Evolutionary conservation across 2,888 invertebrate genomes (phyloP), one percentile per base, ranked within the genome.

Genomic region (Eupithecia abbreviata): DNA sequence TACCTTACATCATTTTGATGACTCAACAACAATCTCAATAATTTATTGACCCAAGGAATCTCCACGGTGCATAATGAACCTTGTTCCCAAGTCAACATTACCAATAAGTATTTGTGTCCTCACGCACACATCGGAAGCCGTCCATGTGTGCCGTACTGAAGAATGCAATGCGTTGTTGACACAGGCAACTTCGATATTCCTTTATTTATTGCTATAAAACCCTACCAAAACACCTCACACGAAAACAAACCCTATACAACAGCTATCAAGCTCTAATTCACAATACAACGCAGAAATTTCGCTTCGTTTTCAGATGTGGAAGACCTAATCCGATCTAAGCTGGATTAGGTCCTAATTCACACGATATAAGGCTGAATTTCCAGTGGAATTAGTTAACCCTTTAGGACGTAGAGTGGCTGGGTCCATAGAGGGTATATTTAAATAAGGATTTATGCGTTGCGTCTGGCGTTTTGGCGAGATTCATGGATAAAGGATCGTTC

Each of bases 121-220:
- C 89, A 87, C 91, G 83, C 91, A 90, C 91, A 89, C 85, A 83
- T 74, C 47, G 79, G 55, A 82, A 82, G 80, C 49, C 72, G 79
- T 75, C 71, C 78, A 42, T 82, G 85, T 88, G 89, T 87, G 90
- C 86, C 86, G 88, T 79, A 79, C 89, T 91, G 92, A 94, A 94
- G 94, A 94, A 94, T 94, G 94, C 95, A 94, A 91, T 90, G 92
- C 92, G 93, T 92, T 94, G 95, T 94, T 95, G 95, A 94, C 94
- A 95, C 94, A 93, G 90, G 91, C 93, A 93, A 92, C 94, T 93
- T 93, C 94, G 93, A 94, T 95, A 94, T 93, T 94, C 93, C 93
- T 95, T 95, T 95, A 95, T 95, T 94, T 95, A 95, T 94, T 92
- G 89, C 93, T 93, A 93, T 93, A 93, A 94, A 94, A 92, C 93